phyloP scores from a whole-genome alignment of 2,113 vertebrate genomes.

The Xenopus laevis region DNA sequence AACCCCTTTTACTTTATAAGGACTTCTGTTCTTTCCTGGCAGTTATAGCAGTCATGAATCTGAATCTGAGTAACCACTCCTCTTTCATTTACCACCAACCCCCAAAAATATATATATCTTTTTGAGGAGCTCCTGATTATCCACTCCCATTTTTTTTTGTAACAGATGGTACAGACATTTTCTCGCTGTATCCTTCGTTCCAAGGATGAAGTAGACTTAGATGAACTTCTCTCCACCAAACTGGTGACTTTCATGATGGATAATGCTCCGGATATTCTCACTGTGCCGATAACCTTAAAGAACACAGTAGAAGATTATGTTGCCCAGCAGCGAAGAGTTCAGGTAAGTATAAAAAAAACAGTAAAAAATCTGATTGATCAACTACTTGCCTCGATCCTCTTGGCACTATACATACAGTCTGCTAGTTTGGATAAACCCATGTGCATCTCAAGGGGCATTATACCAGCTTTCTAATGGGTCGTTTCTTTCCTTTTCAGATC shows the following conservation, averaged over 20 bases:
- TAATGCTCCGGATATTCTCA: constrained; percentile 73
- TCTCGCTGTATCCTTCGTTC: constrained; percentile 80
- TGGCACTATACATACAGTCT: too few species aligned
- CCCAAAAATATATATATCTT: too few species aligned
- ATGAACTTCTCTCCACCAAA: constrained; percentile 78
- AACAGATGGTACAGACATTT: constrained; percentile 79
- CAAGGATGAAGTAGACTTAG: constrained; percentile 78
- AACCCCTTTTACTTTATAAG: too few species aligned
- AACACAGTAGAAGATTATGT: constrained; percentile 73
- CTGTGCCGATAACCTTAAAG: constrained; percentile 66
- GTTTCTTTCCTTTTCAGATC: constrained; percentile 60
- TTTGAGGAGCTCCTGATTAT: too few species aligned
- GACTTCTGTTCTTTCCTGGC: too few species aligned
- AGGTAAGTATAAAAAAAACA: constrained; percentile 55
- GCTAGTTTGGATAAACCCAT: too few species aligned
- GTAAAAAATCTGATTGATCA: not conserved
- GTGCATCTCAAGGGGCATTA: too few species aligned
- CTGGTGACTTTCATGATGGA: constrained; percentile 82
- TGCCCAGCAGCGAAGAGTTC: constrained; percentile 68
- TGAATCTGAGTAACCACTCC: too few species aligned
- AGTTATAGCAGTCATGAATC: too few species aligned
- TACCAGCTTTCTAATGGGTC: too few species aligned
- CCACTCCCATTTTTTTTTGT: too few species aligned
- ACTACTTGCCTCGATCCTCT: not conserved
- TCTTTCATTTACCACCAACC: too few species aligned